Conservation (phyloP, 1,140 invertebrate genomes). For the Carposina sasakii region DNA sequence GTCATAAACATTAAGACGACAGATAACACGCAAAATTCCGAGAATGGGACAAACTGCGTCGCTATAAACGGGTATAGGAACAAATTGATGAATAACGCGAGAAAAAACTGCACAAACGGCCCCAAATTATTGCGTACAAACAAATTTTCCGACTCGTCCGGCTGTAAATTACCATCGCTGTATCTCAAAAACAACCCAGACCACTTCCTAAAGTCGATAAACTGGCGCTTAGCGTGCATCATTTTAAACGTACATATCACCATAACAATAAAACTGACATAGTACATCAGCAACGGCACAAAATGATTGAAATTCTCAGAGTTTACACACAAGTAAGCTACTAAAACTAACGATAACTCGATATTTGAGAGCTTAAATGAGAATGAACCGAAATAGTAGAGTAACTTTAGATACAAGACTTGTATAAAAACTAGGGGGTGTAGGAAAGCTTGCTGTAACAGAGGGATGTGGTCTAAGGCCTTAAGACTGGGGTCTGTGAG, state of each 20-base stretch:
- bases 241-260: constrained; percentile 86
- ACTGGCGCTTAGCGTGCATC: constrained; percentile 81
- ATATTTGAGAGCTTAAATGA: constrained; percentile 75
- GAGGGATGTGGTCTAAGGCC: constrained; percentile 78
- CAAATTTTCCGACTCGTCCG: constrained; percentile 84
- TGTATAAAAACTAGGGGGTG: constrained; percentile 81
- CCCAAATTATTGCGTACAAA: constrained; percentile 87
- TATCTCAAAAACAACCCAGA: constrained; percentile 85
- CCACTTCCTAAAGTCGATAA: constrained; percentile 84
- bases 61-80: constrained; percentile 84
- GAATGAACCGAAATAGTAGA: constrained; percentile 75
- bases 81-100: constrained; percentile 81
- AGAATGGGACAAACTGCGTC: constrained; percentile 85
- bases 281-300: constrained; percentile 80
- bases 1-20: constrained; percentile 82
- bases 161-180: constrained; percentile 77
- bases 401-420: constrained; percentile 78
- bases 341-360: constrained; percentile 77
- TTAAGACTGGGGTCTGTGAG: constrained; percentile 78
- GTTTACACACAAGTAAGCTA: constrained; percentile 79
- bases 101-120: constrained; percentile 85
- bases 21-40: constrained; percentile 85
- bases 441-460: constrained; percentile 79
- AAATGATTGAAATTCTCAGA: constrained; percentile 78
- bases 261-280: constrained; percentile 81